Evolutionary conservation across 2,113 vertebrate species (phyloP), one percentile per base, ranked within the genome.

Genomic region (Notarius quadriscutis): DNA sequence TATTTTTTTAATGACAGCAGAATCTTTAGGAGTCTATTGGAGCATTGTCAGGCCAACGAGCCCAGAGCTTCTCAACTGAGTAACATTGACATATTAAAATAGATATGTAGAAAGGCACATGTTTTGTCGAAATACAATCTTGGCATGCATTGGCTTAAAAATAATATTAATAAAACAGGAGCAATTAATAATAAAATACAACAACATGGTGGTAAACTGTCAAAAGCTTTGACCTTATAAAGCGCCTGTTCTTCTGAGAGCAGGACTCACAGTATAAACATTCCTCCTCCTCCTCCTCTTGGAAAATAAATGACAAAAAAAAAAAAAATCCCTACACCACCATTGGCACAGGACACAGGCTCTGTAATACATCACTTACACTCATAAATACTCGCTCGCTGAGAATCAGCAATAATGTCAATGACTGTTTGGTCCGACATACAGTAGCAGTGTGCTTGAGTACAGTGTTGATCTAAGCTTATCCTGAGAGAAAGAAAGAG

Each of bases 21-120:
- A 79, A 65, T 79, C 30, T 79, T 57, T 79, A 34, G 22, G 62
- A 79, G 77, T 71, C 84, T 86, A 78, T 22, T 57, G 78, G 53
- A 86, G 77, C 63, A 27, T 10, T 48, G 25, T 0, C 50, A 74
- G 51, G 72, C 71, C 27, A 81, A 87, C 50, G 6, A 81, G 84
- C 83, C 86, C 82, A 41, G 55, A 30, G n/a, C 30, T 85, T 81
- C 90, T 90, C 89, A 88, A 91, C 90, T 89, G 92, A 94, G 92
- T 91, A 93, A 94, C 94, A 93, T 92, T 92, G 91, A 95, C 92
- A 93, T 92, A 93, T 93, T 87, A 94, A 93, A 92, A 94, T 94
- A 94, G 92, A 92, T 92, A 92, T 91, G 87, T 93, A 87, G 91
- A 93, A 95, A 95, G 94, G 94, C 94, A 95, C 94, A 89, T 93